Evolutionary conservation across 1,140 invertebrate genomes (phyloP), one percentile per base, ranked within the genome.

Genomic region (Mycetomoellerius zeteki): DNA sequence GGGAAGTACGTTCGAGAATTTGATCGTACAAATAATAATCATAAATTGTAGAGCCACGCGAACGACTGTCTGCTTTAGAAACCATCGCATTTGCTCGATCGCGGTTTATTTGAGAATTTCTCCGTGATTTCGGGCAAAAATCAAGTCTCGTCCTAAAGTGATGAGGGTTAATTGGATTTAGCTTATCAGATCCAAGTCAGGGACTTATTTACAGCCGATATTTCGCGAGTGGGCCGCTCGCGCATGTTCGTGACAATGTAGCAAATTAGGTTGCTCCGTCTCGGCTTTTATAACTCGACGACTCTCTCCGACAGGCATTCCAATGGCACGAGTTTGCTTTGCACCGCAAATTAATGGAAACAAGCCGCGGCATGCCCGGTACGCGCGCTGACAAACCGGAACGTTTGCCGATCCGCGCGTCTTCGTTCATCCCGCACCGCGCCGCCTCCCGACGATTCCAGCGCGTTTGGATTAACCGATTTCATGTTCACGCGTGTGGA

Each of bases 331-430:
- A 78, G 77, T 78, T 84, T 19, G 76, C 60, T 64, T 67, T 58
- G 88, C 93, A 92, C 94, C 93, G 92, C 93, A 91, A 94, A 95
- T 95, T 94, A 94, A 95, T 95, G 93, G 93, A 94, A 94, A 94
- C 93, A 94, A 91, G 92, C 91, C 92, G 92, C 91, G 92, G 92
- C 89, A 88, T 80, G 90, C 86, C 2, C 1, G 87, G 64, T 86
- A 69, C 89, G 90, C 90, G 69, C 33, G 80, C 93, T 94, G 94
- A 94, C 94, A 94, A 94, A 94, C 88, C 92, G 92, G 91, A 93
- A 94, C 92, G 91, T 91, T 85, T 81, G 75, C 88, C 64, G 86
- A 86, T 92, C 64, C 67, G 21, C 33, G 16, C 16, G 16, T 33
- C 89, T 86, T 52, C 33, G 43, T 62, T 33, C 80, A 6, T 16